Conservation (phyloP, 1,140 invertebrate genomes). For the Bombyx mori region ASM3026992v2 NC_085119.1:16402501-16403000, state of each 20-base stretch:
- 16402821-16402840: neutral
- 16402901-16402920: too few relatives aligned
- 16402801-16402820: constrained; percentile 8
- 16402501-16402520: constrained; percentile 3
- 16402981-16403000: neutral
- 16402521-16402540: neutral
- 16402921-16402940: neutral
- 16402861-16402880: neutral
- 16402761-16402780: constrained; percentile 27
- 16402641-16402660: constrained; percentile 43
- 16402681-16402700: constrained; percentile 41
- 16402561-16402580: constrained; percentile 39
- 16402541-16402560: constrained; percentile 12
- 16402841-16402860: neutral
- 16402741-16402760: constrained; percentile 32
- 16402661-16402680: constrained; percentile 23
- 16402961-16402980: neutral
- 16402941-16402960: neutral
- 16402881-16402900: neutral
- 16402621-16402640: constrained; percentile 25
- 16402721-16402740: constrained; percentile 37
- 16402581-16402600: constrained; percentile 35
- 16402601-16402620: constrained; percentile 50
- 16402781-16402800: constrained; percentile 27
- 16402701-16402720: constrained; percentile 65